Base-by-base conservation (phyloP, 2,888 invertebrate species). In the Tetragnatha montana region DNA sequence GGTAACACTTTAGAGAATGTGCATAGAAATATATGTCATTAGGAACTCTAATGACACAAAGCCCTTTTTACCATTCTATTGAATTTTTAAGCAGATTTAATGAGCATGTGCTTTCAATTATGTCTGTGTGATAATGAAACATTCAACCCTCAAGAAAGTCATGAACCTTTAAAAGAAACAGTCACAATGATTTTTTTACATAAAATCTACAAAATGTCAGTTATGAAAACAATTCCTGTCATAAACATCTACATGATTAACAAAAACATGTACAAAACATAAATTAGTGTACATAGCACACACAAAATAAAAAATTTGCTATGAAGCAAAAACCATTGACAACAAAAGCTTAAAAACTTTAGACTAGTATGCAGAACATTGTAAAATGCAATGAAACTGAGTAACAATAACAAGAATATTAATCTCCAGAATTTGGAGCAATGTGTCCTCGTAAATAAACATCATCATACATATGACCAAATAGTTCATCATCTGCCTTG, bases 401-500 rank as follows among this genome's bases (percentile, higher is more conserved):
- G 60, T 17, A 60, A 60, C 12, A 60, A 60, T 10, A 60, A 17
- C 60, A 10, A 10, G 17, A 17, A 10, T 2, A 4, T 21, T 84
- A 91, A 75, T 89, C 87, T 70, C 88, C 91, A 22, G 92, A 91
- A 81, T 91, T 91, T 19, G 92, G 92, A 70, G 94, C 94, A 47
- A 94, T 93, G 91, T 94, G 94, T 69, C 94, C 94, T 47, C 93
- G 92, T 70, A 94, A 92, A 92, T 94, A 94, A 51, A 94, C 93
- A 92, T 94, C 94, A 92, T 94, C 94, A 92, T 94, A 94, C 81
- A 94, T 92, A 92, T 94, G 94, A 49, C 94, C 94, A 14, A 93
- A 93, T 75, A 94, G 92, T 87, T 94, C 94, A 90, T 94, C 94
- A 89, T 93, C 92, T 10, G 92, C 88, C 82, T 91, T 84, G 21